Evolutionary conservation across 2,888 invertebrate species (phyloP).

Genomic region (Phortica magna): DNA sequence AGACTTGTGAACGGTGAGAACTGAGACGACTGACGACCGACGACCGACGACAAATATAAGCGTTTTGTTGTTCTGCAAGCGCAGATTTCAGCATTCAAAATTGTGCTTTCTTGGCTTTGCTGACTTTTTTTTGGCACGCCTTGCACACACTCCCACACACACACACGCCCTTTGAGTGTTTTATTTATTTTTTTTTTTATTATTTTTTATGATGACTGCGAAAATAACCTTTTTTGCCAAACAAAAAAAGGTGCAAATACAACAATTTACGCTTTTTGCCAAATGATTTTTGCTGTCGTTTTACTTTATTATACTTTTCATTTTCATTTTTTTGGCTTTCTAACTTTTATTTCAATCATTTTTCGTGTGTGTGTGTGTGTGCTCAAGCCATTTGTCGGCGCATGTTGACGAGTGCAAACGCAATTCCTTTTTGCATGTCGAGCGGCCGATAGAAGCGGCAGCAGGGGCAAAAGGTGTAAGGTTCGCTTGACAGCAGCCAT

Average conservation of each 20-base stretch:
- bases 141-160: not conserved
- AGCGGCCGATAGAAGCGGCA: not conserved
- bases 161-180: not conserved
- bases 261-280: conserved; percentile 23
- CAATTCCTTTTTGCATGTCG: not conserved
- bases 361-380: not conserved
- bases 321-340: not conserved
- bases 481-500: not conserved
- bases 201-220: conserved; percentile 31
- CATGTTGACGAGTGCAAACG: not conserved
- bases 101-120: not conserved
- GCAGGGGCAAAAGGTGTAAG: not conserved
- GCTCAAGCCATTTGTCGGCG: not conserved
- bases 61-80: not conserved
- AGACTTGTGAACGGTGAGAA: too few species aligned
- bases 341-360: conserved; percentile 6
- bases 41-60: too few species aligned
- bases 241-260: conserved; percentile 29
- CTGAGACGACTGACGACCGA: too few species aligned
- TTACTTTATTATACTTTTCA: not conserved
- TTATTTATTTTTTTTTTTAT: conserved; percentile 10
- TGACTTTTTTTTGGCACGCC: not conserved
- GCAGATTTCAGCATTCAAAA: not conserved
- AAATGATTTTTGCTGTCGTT: conserved; percentile 16
- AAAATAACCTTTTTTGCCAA: conserved; percentile 1